phyloP scores from a whole-genome alignment of 2,113 vertebrate species.

The Dasyurus viverrinus region DNA sequence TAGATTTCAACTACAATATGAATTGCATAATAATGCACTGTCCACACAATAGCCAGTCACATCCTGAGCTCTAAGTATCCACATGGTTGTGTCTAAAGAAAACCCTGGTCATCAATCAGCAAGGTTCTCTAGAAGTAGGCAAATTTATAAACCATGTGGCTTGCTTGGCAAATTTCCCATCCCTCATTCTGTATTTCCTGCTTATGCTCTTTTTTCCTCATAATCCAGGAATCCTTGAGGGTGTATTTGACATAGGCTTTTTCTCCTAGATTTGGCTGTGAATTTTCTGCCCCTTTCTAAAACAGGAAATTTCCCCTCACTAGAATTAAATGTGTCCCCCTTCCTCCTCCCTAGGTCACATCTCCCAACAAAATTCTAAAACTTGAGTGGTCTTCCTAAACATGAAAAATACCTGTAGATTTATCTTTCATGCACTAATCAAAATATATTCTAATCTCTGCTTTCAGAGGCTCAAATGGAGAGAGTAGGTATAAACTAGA shows the following conservation, averaged over 20 bases:
- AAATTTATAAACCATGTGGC: neutral
- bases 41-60: fast-evolving
- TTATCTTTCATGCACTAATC: neutral
- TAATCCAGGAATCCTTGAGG: neutral
- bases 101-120: neutral
- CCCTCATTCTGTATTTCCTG: neutral
- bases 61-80: neutral
- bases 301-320: neutral
- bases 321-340: neutral
- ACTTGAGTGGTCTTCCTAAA: neutral
- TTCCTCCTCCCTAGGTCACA: neutral
- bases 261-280: neutral
- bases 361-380: neutral
- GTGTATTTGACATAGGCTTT: neutral
- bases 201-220: neutral
- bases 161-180: neutral
- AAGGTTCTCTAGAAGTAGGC: neutral
- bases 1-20: constrained; percentile 8
- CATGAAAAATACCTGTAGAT: neutral
- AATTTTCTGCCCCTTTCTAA: neutral
- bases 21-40: neutral
- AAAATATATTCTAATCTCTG: neutral
- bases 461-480: neutral
- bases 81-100: fast-evolving
- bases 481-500: neutral